A percentile compares a stretch with the other conserved stretches of the same genome.
phyloP scores from a whole-genome alignment of 1,140 invertebrate species.

The Linepithema humile region DNA sequence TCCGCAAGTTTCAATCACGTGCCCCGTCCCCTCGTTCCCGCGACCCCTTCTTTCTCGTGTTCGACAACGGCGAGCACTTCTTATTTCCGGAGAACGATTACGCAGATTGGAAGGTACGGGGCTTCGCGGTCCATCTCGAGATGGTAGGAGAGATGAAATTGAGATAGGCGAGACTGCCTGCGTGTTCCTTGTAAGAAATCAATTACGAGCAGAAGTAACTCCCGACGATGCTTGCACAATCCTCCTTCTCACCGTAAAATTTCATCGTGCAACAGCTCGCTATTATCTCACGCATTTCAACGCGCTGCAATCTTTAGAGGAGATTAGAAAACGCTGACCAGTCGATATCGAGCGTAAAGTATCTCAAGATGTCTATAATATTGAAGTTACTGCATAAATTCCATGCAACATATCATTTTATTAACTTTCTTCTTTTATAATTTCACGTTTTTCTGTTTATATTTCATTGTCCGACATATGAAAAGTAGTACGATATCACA shows the following conservation, averaged over 20 bases:
- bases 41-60: background rate
- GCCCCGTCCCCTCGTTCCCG: background rate
- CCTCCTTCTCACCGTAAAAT: background rate
- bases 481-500: background rate
- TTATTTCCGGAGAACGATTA: conserved; percentile 76
- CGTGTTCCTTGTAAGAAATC: conserved; percentile 16
- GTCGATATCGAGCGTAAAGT: background rate
- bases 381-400: background rate
- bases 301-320: background rate
- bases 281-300: conserved; percentile 16
- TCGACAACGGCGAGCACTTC: conserved; percentile 63
- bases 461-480: background rate
- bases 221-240: conserved; percentile 14
- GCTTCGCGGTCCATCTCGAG: conserved; percentile 28
- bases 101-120: conserved; percentile 76
- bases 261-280: background rate
- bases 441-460: background rate
- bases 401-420: background rate
- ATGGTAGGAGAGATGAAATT: conserved; percentile 57
- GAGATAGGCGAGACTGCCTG: conserved; percentile 33
- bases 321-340: background rate
- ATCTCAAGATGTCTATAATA: background rate
- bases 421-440: background rate
- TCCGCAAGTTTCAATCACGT: conserved; percentile 66
- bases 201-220: conserved; percentile 44